phyloP scores from a whole-genome alignment of 2,113 vertebrate genomes.

The Meles meles region DNA sequence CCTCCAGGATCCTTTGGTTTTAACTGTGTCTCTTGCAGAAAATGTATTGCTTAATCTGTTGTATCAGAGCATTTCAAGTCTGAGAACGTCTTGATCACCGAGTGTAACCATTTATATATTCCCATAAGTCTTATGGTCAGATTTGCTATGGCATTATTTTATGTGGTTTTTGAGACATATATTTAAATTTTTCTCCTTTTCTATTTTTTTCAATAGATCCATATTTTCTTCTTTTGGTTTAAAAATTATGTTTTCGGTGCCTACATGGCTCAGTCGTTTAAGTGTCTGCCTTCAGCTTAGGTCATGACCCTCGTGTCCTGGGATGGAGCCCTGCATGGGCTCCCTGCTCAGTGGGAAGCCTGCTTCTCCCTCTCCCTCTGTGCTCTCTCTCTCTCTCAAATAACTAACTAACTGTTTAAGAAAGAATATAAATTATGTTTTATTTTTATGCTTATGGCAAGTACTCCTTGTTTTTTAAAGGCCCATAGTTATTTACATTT shows the following conservation, averaged over 20 bases:
- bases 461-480: neutral
- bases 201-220: neutral
- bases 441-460: neutral
- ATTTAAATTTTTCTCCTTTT: neutral
- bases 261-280: neutral
- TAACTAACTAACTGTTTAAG: neutral
- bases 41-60: neutral
- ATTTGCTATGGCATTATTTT: neutral
- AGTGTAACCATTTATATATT: neutral
- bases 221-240: neutral
- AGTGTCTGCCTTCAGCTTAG: neutral
- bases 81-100: neutral
- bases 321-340: rapidly evolving
- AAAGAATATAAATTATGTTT: neutral
- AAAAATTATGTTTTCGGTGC: neutral
- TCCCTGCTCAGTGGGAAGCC: neutral
- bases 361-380: neutral
- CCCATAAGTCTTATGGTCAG: neutral
- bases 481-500: neutral
- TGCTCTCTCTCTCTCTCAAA: neutral
- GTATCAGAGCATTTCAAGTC: neutral
- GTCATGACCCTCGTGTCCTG: neutral
- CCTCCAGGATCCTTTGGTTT: neutral
- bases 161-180: neutral
- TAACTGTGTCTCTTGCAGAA: neutral